Evolutionary conservation across 2,888 invertebrate genomes (phyloP).

Genomic region (Hyppa rectilinea): DNA sequence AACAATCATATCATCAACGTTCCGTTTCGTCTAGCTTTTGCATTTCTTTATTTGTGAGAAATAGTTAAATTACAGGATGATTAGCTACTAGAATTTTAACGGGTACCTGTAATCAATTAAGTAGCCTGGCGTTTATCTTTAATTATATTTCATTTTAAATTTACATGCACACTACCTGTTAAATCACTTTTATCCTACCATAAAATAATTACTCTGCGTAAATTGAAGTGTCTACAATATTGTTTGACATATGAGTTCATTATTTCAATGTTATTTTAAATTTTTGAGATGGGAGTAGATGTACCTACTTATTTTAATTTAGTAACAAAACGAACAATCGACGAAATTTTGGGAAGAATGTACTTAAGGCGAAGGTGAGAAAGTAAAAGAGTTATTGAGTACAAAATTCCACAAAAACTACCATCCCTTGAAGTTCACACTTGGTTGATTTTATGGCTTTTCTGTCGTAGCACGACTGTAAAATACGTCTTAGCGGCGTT

Average conservation of each 20-base stretch:
- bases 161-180: neutral
- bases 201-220: neutral
- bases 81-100: neutral
- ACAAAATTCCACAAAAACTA: neutral
- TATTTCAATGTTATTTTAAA: constrained; percentile 24
- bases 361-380: constrained; percentile 77
- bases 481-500: constrained; percentile 79
- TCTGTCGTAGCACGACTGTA: constrained; percentile 75
- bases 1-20: constrained; percentile 46
- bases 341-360: constrained; percentile 65
- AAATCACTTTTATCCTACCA: neutral
- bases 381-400: neutral
- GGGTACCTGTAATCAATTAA: no score
- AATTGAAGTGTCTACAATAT: constrained; percentile 25
- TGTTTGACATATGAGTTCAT: constrained; percentile 55
- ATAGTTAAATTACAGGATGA: neutral
- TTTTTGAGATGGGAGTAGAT: constrained; percentile 42
- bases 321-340: constrained; percentile 21
- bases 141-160: neutral
- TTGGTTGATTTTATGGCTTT: constrained; percentile 32
- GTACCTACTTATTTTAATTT: constrained; percentile 26
- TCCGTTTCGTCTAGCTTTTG: constrained; percentile 29
- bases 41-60: neutral
- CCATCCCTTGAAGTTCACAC: constrained; percentile 22
- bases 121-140: rapidly evolving